Percentiles rank a stretch among this genome's conserved stretches.
Evolutionary conservation across 2,113 vertebrate genomes (phyloP).

Genomic region (Pavo muticus): DNA sequence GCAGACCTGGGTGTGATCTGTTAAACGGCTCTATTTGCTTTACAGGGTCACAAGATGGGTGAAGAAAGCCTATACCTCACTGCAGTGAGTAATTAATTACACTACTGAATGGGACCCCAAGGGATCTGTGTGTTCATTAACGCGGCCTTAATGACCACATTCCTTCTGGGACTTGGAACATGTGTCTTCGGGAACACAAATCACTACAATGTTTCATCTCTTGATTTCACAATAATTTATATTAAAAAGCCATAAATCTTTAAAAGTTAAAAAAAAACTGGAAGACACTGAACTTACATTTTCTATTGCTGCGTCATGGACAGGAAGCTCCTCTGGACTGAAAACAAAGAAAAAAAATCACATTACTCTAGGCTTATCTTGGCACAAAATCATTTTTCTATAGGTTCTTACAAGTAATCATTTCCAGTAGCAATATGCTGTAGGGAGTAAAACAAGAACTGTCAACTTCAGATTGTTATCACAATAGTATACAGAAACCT

Average conservation of each 20-base stretch:
- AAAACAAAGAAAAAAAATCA: not conserved
- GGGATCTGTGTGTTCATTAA: not conserved
- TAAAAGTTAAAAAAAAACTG: not conserved
- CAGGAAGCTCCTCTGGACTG: constrained; percentile 76
- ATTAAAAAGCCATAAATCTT: not conserved
- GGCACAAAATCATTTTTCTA: not conserved
- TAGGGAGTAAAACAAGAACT: not conserved
- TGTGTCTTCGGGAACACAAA: not conserved
- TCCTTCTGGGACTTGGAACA: not conserved
- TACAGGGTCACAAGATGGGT: not conserved
- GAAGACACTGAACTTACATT: constrained; percentile 44
- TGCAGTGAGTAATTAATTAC: not conserved
- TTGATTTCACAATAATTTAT: not conserved
- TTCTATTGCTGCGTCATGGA: constrained; percentile 68
- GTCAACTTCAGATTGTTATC: not conserved
- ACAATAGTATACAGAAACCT: not conserved
- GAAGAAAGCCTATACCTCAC: not conserved
- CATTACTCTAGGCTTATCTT: not conserved
- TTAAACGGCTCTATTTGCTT: not conserved
- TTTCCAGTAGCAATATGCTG: not conserved
- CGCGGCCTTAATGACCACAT: not conserved
- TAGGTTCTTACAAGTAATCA: not conserved
- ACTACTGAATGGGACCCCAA: fast-evolving
- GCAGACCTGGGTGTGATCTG: not conserved
- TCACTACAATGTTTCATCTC: not conserved